phyloP scores from a whole-genome alignment of 2,797 vertebrate genomes.

The Tachyglossus aculeatus region DNA sequence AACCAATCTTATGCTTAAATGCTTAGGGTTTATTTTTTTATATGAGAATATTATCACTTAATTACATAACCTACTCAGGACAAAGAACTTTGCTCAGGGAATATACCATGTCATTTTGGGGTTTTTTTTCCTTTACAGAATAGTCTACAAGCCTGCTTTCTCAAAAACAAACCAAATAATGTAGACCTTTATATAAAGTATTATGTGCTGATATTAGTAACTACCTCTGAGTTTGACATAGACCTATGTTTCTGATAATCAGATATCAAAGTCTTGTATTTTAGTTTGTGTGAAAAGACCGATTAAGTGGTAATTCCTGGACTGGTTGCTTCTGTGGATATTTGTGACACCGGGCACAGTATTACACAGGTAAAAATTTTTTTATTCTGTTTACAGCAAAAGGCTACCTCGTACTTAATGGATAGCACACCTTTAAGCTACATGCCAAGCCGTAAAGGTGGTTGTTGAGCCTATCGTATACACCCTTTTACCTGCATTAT shows the following conservation, averaged over 20 bases:
- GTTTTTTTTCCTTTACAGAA: constrained; percentile 84
- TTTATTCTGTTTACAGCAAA: constrained; percentile 94
- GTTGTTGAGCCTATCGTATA: constrained; percentile 77
- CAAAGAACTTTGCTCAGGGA: constrained; percentile 98
- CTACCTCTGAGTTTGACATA: constrained; percentile 94
- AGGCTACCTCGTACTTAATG: constrained; percentile 92
- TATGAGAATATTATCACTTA: constrained; percentile 83
- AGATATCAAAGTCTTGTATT: constrained; percentile 72
- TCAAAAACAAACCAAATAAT: constrained; percentile 84
- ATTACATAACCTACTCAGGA: constrained; percentile 95
- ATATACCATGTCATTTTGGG: constrained; percentile 84
- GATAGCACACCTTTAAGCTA: constrained; percentile 76
- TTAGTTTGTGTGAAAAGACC: constrained; percentile 71
- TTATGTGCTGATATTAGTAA: constrained; percentile 89
- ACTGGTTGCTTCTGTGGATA: constrained; percentile 67
- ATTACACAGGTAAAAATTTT: constrained; percentile 72
- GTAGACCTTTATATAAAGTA: constrained; percentile 81
- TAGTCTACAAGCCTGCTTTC: constrained; percentile 86
- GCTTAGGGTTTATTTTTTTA: constrained; percentile 83
- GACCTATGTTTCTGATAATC: constrained; percentile 79
- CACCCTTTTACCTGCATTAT: constrained; percentile 61
- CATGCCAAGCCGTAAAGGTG: constrained; percentile 74
- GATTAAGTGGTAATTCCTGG: constrained; percentile 66
- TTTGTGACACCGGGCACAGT: constrained; percentile 68
- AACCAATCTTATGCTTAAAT: constrained; percentile 80